Evolutionary conservation across 2,888 invertebrate species (phyloP), one percentile per base, ranked within the genome.

Genomic region (Ganaspis brasiliensis): DNA sequence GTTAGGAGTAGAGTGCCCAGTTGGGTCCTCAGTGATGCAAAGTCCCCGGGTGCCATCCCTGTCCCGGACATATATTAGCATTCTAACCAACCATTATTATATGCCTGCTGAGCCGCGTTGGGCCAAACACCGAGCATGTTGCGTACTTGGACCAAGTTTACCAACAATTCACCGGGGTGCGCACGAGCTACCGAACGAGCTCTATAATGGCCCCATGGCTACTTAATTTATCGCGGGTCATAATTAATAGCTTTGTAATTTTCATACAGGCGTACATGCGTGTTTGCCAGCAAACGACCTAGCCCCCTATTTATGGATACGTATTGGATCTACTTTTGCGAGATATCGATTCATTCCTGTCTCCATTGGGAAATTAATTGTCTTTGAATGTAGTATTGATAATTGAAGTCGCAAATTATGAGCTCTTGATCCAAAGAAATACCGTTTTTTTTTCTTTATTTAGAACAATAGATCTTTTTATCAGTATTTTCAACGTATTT

Each of bases 171-270:
- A 91, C 90, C 89, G 79, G 76, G 61, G 83, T 76, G 79, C 79
- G 89, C 89, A 81, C 75, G 84, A 77, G 76, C 74, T 63, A 21
- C 72, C 75, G 77, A 75, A 76, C 56, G 80, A 73, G 76, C 89
- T 90, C 91, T 90, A 91, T 91, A 91, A 91, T 91, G 90, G 91
- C 90, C 89, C 87, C 88, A 86, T 87, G 89, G 87, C 86, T 89
- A 90, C 89, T 91, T 91, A 91, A 91, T 91, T 91, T 91, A 91
- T 91, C 88, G 91, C 86, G 87, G 87, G 77, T 89, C 89, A 90
- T 91, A 91, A 91, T 91, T 91, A 91, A 91, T 91, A 91, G 91
- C 91, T 91, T 91, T 91, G 91, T 91, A 91, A 91, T 91, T 91
- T 91, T 91, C 91, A 91, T 91, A 90, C 89, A 78, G 79, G 78